Percentiles rank a stretch among this genome's conserved stretches.
phyloP scores from a whole-genome alignment of 1,140 invertebrate species.

The Polyergus mexicanus region DNA sequence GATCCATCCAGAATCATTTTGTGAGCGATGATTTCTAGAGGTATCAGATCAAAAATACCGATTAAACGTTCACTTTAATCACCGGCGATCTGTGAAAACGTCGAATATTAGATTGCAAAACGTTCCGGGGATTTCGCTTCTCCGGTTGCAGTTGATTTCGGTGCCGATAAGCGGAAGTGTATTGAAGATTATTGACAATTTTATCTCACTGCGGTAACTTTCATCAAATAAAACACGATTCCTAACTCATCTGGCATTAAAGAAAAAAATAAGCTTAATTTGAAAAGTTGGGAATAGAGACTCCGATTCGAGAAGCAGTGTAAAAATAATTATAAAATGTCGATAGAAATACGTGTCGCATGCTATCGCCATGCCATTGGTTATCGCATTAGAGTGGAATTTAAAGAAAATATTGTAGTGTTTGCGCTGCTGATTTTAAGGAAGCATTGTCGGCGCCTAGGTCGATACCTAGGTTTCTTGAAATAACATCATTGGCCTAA shows the following conservation, averaged over 20 bases:
- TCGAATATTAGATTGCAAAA: background rate
- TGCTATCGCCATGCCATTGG: conserved; percentile 6
- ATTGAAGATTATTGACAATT: background rate
- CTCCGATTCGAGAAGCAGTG: too few relatives aligned
- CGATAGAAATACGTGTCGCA: background rate
- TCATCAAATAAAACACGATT: background rate
- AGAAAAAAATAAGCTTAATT: background rate
- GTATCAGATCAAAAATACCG: conserved; percentile 25
- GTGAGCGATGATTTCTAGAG: conserved; percentile 9
- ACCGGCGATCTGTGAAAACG: conserved; percentile 14
- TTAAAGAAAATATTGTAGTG: conserved; percentile 56
- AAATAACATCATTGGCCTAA: conserved; percentile 27
- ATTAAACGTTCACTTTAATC: conserved; percentile 30
- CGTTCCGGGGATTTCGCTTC: background rate
- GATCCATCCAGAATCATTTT: conserved; percentile 23
- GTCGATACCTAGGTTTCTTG: conserved; percentile 8
- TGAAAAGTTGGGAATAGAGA: background rate
- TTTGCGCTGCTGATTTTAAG: conserved; percentile 45
- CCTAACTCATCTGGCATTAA: background rate
- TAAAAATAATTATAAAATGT: background rate
- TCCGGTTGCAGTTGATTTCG: background rate
- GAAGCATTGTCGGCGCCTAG: conserved; percentile 15
- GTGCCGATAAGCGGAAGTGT: background rate
- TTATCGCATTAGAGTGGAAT: conserved; percentile 24
- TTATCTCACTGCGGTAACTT: background rate